Conservation (phyloP, 2,888 invertebrate genomes). For the Drosophila nigricruria region DNA sequence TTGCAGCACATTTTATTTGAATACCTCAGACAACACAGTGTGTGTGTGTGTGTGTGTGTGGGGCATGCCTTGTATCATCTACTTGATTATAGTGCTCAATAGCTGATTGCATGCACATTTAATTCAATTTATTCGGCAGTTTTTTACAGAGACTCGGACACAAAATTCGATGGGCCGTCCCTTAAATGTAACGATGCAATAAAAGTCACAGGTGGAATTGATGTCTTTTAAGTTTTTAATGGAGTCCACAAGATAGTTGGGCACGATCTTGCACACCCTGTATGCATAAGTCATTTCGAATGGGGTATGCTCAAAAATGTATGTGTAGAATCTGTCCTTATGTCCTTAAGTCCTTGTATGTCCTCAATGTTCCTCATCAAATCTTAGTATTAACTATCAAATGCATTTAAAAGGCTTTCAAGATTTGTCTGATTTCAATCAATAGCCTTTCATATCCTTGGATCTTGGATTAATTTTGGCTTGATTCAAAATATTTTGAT, state of each 20-base stretch:
- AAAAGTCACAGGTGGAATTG: slow-evolving; percentile 6
- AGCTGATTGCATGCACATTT: slow-evolving; percentile 63
- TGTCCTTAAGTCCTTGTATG: no score
- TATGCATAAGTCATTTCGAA: no score
- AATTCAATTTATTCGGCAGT: slow-evolving; percentile 63
- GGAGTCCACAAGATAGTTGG: slow-evolving; percentile 14
- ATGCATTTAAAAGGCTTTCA: not conserved
- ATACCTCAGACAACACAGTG: slow-evolving; percentile 18
- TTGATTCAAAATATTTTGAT: no score
- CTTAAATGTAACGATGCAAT: slow-evolving; percentile 37
- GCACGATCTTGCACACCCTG: not conserved
- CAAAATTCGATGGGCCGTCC: slow-evolving; percentile 31
- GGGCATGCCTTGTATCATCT: slow-evolving; percentile 16
- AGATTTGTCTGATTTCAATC: not conserved
- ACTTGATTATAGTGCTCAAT: slow-evolving; percentile 34
- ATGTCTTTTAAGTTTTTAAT: slow-evolving; percentile 28
- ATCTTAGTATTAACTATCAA: not conserved
- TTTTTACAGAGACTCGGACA: slow-evolving; percentile 42
- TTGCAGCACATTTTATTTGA: slow-evolving; percentile 44
- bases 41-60: not conserved
- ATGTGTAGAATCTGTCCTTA: not conserved
- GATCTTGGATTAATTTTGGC: no score
- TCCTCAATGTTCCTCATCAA: not conserved
- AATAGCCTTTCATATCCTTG: no score
- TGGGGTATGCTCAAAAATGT: not conserved